Conservation (phyloP, 2,888 invertebrate genomes). For the Andrena minutula region DNA sequence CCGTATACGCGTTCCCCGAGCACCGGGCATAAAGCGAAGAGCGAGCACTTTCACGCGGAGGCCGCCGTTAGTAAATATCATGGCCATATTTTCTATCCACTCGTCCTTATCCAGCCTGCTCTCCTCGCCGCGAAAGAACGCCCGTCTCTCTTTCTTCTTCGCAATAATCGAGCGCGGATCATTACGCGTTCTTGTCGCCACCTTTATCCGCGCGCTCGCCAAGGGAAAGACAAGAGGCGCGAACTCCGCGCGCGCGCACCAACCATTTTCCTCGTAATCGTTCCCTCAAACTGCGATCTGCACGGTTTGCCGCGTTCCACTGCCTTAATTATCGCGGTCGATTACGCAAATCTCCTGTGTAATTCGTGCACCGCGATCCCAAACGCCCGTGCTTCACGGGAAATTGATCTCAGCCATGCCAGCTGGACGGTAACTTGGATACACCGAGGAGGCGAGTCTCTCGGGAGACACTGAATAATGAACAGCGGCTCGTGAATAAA, state of each 20-base stretch:
- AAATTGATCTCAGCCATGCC: neutral
- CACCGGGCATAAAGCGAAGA: slow-evolving; percentile 74
- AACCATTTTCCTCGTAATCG: slow-evolving; percentile 29
- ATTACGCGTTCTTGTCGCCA: slow-evolving; percentile 58
- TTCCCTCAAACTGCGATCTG: slow-evolving; percentile 2
- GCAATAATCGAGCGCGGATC: slow-evolving; percentile 57
- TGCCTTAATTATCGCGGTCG: slow-evolving; percentile 31
- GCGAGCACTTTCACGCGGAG: slow-evolving; percentile 82
- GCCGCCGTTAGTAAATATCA: slow-evolving; percentile 82
- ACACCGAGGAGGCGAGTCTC: neutral
- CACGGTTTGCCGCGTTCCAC: slow-evolving; percentile 30
- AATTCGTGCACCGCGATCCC: slow-evolving; percentile 7
- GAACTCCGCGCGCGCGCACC: neutral
- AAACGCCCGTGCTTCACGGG: neutral
- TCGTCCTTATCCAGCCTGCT: slow-evolving; percentile 58
- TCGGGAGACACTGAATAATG: neutral
- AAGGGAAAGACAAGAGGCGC: neutral
- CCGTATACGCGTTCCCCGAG: slow-evolving; percentile 68
- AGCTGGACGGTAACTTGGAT: neutral
- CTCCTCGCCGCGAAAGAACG: slow-evolving; percentile 17
- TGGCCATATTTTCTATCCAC: slow-evolving; percentile 80
- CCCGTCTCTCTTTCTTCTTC: slow-evolving; percentile 40
- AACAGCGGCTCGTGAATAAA: neutral
- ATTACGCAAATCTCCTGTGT: slow-evolving; percentile 31
- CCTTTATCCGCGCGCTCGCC: slow-evolving; percentile 48